Evolutionary conservation across 2,113 vertebrate genomes (phyloP), one percentile per base, ranked within the genome.

Genomic region (Arothron firmamentum): DNA sequence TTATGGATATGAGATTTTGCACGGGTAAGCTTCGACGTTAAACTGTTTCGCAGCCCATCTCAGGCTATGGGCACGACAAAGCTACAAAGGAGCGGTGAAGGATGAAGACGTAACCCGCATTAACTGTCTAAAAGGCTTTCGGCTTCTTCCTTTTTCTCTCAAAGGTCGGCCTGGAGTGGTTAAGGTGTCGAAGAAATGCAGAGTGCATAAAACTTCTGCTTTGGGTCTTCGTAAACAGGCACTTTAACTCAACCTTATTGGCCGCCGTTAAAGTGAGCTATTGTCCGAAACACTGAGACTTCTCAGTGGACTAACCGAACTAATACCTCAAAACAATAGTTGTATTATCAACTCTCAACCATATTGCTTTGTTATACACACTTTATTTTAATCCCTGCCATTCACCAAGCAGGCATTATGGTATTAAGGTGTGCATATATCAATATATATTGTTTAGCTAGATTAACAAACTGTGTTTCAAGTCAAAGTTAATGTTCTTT

Each of bases 1-100:
- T 85, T 86, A 86, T 86, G 80, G 75, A 85, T 87, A 84, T 82
- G 74, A 82, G 81, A 81, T 82, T 67, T 85, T 73, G 72, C 65
- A 56, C 19, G 53, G 74, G 86, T 79, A 81, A 72, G 63, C 65
- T 58, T 57, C 73, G 79, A 72, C 64, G 82, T 83, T 83, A 79
- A 84, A 80, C 42, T 60, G 65, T 70, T 60, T 52, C 21, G 72
- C 55, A 64, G 62, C 54, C 69, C 76, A 47, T 79, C 68, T 70
- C 72, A 66, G 60, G 52, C n/a, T 63, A 73, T 48, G 58, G 73
- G 60, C 62, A 53, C 52, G 49, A 31, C 71, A 70, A 62, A 70
- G 70, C 57, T 52, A 65, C 62, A 79, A 76, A 67, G 62, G 25
- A 72, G 65, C 34, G 11, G 52, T 25, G 57, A 15, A 17, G 69